These are phyloP conservation scores for Etheostoma spectabile DNA, from an alignment of 2,113 vertebrate species.

Conservation along the genomic window DNA sequence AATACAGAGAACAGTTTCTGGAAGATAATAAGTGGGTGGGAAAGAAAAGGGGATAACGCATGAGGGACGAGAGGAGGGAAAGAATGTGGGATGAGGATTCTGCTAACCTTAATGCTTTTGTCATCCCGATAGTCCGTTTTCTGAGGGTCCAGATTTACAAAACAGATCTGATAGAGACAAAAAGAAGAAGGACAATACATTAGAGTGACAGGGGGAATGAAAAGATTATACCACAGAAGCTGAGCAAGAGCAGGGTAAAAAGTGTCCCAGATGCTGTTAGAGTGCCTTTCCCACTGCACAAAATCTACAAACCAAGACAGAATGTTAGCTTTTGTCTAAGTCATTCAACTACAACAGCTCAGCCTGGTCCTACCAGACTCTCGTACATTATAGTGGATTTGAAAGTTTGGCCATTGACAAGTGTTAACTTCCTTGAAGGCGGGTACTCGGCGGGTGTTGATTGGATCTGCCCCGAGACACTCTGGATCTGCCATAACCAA, in stretches of 20 bases:
- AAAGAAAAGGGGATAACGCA: background rate
- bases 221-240: background rate
- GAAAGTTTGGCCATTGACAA: no score
- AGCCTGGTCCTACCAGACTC: no score
- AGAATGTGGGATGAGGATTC: background rate
- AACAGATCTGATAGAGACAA: conserved; percentile 89
- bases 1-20: conserved; percentile 42
- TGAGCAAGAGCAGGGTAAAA: background rate
- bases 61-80: background rate
- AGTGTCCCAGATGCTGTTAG: background rate
- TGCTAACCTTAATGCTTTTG: conserved; percentile 85
- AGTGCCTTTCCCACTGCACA: conserved; percentile 2
- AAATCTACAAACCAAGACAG: conserved; percentile 1
- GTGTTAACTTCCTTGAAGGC: no score
- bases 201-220: background rate
- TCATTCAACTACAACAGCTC: conserved; percentile 19
- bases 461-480: no score
- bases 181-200: conserved; percentile 6
- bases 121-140: conserved; percentile 84
- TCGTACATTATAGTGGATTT: no score
- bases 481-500: no score
- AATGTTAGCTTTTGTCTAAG: background rate
- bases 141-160: conserved; percentile 91
- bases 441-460: no score
- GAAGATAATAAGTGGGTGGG: conserved; percentile 28